Percentiles rank a stretch among this genome's conserved stretches.
These are phyloP conservation scores for Temnothorax curvispinosus DNA, from an alignment of 1,140 invertebrate genomes.

Conservation along the genomic window DNA sequence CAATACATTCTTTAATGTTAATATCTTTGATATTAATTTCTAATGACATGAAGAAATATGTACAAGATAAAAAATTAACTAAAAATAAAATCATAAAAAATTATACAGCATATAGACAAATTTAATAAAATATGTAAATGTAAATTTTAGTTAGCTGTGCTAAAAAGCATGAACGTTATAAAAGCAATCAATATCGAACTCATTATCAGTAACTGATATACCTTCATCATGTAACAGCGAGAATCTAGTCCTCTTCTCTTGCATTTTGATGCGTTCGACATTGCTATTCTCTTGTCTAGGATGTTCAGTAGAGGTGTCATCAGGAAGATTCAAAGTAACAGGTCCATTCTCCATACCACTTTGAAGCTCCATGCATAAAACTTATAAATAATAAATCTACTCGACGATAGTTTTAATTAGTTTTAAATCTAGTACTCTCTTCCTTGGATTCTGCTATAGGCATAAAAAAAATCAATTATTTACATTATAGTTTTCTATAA, in stretches of 20 bases:
- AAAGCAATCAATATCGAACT: background rate
- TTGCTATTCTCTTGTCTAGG: conserved; percentile 77
- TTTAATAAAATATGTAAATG: background rate
- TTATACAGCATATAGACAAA: background rate
- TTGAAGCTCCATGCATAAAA: conserved; percentile 84
- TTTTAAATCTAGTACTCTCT: background rate
- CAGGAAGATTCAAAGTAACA: conserved; percentile 79
- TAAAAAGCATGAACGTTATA: background rate
- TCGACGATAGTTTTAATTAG: background rate
- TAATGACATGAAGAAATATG: background rate
- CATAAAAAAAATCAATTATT: background rate
- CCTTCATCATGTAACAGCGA: conserved; percentile 96
- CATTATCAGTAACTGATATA: conserved; percentile 69
- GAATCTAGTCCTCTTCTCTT: conserved; percentile 89
- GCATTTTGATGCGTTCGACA: conserved; percentile 84
- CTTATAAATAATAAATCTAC: conserved; percentile 71
- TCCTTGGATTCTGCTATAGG: background rate
- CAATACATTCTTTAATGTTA: background rate
- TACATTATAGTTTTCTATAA: background rate
- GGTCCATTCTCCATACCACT: conserved; percentile 76
- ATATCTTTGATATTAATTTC: background rate
- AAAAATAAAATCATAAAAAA: conserved; percentile 12
- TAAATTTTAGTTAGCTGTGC: conserved; percentile 3
- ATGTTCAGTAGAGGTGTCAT: conserved; percentile 79
- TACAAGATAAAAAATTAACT: background rate